Conservation (phyloP, 2,797 vertebrate genomes). For the Steatocranus sp. region DNA sequence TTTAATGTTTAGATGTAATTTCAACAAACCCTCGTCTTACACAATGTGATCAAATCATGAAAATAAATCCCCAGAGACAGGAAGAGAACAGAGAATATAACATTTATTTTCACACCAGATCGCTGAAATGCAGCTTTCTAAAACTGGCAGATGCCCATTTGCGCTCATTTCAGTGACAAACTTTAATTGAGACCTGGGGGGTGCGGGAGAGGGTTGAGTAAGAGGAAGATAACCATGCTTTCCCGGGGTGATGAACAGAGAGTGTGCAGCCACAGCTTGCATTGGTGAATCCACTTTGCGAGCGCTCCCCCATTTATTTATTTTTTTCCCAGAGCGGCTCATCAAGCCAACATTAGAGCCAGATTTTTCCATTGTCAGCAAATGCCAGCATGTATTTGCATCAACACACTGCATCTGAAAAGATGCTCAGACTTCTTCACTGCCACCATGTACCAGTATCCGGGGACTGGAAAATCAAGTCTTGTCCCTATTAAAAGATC, state of each 20-base stretch:
- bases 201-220: background rate
- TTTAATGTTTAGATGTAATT: background rate
- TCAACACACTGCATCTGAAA: constrained; percentile 68
- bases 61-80: background rate
- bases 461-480: constrained; percentile 18
- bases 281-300: constrained; percentile 40
- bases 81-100: background rate
- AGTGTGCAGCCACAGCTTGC: constrained; percentile 3
- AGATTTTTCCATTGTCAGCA: constrained; percentile 70
- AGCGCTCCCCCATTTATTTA: background rate
- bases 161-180: constrained; percentile 45
- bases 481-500: constrained; percentile 17
- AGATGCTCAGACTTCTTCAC: constrained; percentile 37
- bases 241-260: constrained; percentile 23
- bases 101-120: background rate
- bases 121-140: constrained; percentile 1
- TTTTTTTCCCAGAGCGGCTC: constrained; percentile 54
- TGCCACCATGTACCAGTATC: constrained; percentile 1
- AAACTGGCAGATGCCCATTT: constrained; percentile 9
- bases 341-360: constrained; percentile 67
- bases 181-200: constrained; percentile 50
- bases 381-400: constrained; percentile 70
- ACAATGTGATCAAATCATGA: background rate
- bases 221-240: constrained; percentile 23
- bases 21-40: background rate